Evolutionary conservation across 1,140 invertebrate species (phyloP), one percentile per base, ranked within the genome.

Genomic region (Aradophagus sp.): DNA sequence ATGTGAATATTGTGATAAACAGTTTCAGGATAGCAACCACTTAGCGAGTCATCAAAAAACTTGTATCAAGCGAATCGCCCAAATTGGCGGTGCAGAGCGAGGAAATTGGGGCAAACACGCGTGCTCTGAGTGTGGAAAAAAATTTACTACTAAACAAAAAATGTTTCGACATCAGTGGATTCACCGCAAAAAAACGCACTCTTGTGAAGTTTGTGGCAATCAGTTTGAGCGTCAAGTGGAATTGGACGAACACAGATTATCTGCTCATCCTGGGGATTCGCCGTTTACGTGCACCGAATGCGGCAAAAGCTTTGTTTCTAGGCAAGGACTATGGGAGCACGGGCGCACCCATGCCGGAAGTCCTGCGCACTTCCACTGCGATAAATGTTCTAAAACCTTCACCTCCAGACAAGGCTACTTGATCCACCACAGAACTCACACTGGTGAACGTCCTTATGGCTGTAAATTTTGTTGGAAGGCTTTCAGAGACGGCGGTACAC

Each of bases 381-480:
- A 86, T 14, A 84, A 81, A n/a, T 88, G 87, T 56, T 81, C 80
- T 0, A 87, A 87, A 53, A 85, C 82, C 0, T 87, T 87, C 34
- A 82, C 86, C 32, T 86, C 86, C 63, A 76, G 89, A 73, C 94
- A 94, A 88, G 87, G 94, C 0, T 88, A 87, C 47, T 86, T 91
- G 45, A 92, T 92, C 50, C 90, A 91, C 67, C 83, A 87, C 42
- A 80, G 89, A 6, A 88, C 86, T 1, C 89, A 90, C 38, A 89
- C 88, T 0, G 89, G 88, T 0, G 88, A 90, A 61, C 87, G 88
- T 35, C 86, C 91, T 0, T 92, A 92, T 68, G 90, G 89, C 13
- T 95, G 93, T 75, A 89, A 87, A 42, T 93, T 92, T 72, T 95
- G 93, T 77, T 92, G 92, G 73, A 95, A 95, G 77, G 89, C 93